These are phyloP conservation scores for Catajapyx aquilonaris DNA, from an alignment of 1,140 invertebrate species.

Conservation along the genomic window DNA sequence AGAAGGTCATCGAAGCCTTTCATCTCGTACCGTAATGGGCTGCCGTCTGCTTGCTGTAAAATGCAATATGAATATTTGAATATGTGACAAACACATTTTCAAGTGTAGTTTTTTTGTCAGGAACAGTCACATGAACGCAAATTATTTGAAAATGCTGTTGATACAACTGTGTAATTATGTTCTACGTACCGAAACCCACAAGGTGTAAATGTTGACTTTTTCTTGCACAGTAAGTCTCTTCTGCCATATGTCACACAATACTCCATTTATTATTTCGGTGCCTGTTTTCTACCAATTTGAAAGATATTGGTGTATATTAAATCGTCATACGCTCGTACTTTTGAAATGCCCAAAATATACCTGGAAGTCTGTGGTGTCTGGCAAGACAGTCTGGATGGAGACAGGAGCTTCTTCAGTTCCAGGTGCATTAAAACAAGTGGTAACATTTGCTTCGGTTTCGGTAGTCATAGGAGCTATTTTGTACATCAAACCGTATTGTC, in stretches of 20 bases:
- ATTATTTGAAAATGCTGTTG: no score
- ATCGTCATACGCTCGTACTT: no score
- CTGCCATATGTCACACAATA: conserved; percentile 44
- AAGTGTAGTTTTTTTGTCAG: no score
- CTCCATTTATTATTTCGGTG: conserved; percentile 15
- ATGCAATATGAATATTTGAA: no score
- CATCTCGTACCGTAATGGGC: conserved; percentile 75
- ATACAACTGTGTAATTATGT: no score
- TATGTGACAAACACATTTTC: no score
- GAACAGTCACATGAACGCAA: no score
- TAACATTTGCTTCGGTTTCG: conserved; percentile 39
- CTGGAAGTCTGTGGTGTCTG: conserved; percentile 54
- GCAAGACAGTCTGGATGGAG: conserved; percentile 53
- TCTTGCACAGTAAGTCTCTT: conserved; percentile 38
- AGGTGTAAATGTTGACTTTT: conserved; percentile 69
- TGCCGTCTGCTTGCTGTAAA: conserved; percentile 9
- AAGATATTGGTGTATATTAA: no score
- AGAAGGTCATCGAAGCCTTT: conserved; percentile 73
- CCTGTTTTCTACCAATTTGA: conserved; percentile 12
- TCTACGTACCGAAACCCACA: conserved; percentile 38
- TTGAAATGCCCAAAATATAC: no score
- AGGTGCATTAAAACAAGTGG: conserved; percentile 67
- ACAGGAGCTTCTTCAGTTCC: conserved; percentile 40
- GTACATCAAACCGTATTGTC: conserved; percentile 44
- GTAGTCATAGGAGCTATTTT: conserved; percentile 77